Evolutionary conservation across 2,888 invertebrate genomes (phyloP).

Genomic region (Aspidiotus destructor): DNA sequence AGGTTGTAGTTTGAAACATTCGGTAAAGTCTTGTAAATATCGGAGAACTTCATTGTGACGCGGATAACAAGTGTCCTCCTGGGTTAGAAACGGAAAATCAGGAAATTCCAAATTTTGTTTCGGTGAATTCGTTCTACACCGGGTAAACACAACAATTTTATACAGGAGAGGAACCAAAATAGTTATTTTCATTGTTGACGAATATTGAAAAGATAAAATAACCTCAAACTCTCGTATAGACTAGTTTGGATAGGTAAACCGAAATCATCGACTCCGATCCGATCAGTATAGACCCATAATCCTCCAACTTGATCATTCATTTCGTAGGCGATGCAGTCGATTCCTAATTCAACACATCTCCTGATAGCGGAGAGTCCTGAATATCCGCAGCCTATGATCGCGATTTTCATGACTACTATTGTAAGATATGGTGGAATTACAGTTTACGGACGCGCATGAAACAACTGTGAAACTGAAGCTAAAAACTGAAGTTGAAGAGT

Average conservation of each 20-base stretch:
- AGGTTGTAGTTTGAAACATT: constrained; percentile 52
- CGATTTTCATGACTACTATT: constrained; percentile 42
- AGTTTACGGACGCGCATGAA: too few relatives aligned
- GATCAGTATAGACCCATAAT: constrained; percentile 80
- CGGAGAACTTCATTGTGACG: constrained; percentile 55
- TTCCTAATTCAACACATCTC: constrained; percentile 44
- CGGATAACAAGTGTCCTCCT: constrained; percentile 54
- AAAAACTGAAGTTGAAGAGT: too few relatives aligned
- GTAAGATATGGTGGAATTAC: too few relatives aligned
- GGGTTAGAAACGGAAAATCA: constrained; percentile 67
- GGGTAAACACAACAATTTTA: not conserved
- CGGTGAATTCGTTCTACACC: constrained; percentile 74
- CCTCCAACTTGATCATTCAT: constrained; percentile 68
- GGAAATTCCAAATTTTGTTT: constrained; percentile 90
- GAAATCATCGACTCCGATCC: constrained; percentile 60
- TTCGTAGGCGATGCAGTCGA: constrained; percentile 62
- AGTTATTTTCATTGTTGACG: too few relatives aligned
- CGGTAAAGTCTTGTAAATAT: constrained; percentile 59
- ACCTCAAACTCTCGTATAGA: constrained; percentile 85
- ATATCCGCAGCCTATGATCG: constrained; percentile 80
- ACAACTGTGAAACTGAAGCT: too few relatives aligned
- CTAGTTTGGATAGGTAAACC: constrained; percentile 78
- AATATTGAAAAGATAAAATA: constrained; percentile 31
- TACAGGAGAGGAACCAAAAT: too few relatives aligned
- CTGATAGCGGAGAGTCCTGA: constrained; percentile 73